A percentile compares a stretch with the other conserved stretches of the same genome.
Evolutionary conservation across 1,140 invertebrate species (phyloP).

Genomic region (Tribolium madens): DNA sequence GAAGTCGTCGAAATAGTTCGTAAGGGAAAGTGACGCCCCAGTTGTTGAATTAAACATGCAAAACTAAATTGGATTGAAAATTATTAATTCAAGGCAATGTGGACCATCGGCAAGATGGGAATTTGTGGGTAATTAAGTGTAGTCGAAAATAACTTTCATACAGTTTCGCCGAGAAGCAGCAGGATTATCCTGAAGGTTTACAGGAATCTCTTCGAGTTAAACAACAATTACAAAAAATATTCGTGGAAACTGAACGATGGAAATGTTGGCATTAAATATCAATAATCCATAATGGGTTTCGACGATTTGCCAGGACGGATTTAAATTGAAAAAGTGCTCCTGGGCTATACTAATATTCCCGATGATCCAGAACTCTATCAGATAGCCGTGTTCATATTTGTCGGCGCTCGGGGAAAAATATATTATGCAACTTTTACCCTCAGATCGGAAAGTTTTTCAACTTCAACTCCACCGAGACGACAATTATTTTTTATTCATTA

Average conservation of each 20-base stretch:
- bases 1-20: slow-evolving; percentile 6
- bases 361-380: slow-evolving; percentile 21
- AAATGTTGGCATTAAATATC: slow-evolving; percentile 8
- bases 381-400: slow-evolving; percentile 20
- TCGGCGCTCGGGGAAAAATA: slow-evolving; percentile 17
- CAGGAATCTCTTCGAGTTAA: not conserved
- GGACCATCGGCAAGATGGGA: not conserved
- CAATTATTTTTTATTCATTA: slow-evolving; percentile 37
- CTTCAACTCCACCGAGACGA: slow-evolving; percentile 10
- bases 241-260: not conserved
- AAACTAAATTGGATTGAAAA: slow-evolving; percentile 16
- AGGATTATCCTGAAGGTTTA: too few relatives aligned
- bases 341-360: slow-evolving; percentile 19
- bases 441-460: slow-evolving; percentile 24
- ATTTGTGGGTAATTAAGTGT: slow-evolving; percentile 11
- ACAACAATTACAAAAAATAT: not conserved
- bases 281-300: slow-evolving; percentile 2
- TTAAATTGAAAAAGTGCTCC: slow-evolving; percentile 25
- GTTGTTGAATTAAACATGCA: slow-evolving; percentile 9
- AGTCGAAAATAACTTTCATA: not conserved
- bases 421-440: slow-evolving; percentile 30
- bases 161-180: not conserved
- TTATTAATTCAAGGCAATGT: slow-evolving; percentile 7
- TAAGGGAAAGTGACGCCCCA: slow-evolving; percentile 2
- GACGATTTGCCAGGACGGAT: slow-evolving; percentile 11